Base-by-base conservation (phyloP, 2,797 vertebrate genomes). In the Tympanoctomys barrerae region DNA sequence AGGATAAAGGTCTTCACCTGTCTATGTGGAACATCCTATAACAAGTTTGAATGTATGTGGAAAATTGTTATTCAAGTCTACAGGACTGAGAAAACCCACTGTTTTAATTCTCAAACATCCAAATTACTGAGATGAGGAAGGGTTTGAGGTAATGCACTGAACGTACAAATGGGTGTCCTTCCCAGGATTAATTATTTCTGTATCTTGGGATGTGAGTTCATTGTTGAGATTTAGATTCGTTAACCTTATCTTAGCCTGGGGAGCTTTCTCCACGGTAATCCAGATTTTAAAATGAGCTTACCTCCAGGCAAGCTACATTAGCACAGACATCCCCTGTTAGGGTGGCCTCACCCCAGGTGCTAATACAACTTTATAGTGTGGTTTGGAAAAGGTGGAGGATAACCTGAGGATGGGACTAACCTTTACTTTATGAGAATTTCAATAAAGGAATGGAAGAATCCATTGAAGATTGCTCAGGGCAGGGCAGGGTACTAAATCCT, bases 351-450 rank as follows among this genome's bases (percentile, higher is more conserved):
- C 97, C 85, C 96, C 75, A 70, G 97, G 97, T 97, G 87, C 94
- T 94, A 96, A 97, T 97, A 92, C 89, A 97, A 94, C 97, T 98
- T 98, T 97, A 98, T 95, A 97, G 97, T 89, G 82, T 95, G 84
- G 73, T 97, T 98, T 98, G 95, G 96, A 97, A 98, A 98, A 98
- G 98, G 98, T 98, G 96, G 96, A 91, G 86, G 97, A 97, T 98
- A 95, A 98, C 98, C 98, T 96, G 95, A 97, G 98, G 98, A 98
- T 97, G 98, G 90, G 93, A 96, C 91, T 98, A 98, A 98, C 98
- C 98, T 98, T 98, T 98, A 95, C 96, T 98, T 98, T 97, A 98
- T 88, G 98, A 97, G 97, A 95, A 96, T 93, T 97, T 95, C 77
- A 90, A 92, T 97, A 97, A 68, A 96, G 95, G 70, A 95, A 97